These are phyloP conservation scores for Aquatica leii DNA, from an alignment of 2,888 invertebrate species.

Conservation along the genomic window DNA sequence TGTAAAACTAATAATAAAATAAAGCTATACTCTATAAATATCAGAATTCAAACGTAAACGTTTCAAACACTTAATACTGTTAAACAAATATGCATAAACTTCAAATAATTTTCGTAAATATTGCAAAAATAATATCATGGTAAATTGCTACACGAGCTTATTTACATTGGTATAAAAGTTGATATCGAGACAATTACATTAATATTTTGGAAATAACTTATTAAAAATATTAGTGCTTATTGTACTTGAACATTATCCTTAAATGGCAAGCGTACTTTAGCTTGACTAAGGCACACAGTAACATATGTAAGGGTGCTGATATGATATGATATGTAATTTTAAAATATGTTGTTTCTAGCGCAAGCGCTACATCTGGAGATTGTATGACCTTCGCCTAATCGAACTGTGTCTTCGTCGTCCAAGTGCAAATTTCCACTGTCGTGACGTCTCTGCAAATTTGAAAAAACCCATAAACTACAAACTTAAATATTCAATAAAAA, in stretches of 20 bases:
- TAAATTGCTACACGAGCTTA: neutral
- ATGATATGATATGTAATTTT: conserved; percentile 45
- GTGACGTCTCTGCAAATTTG: conserved; percentile 74
- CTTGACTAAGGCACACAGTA: conserved; percentile 40
- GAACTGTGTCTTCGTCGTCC: conserved; percentile 70
- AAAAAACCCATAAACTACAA: no score
- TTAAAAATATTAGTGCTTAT: conserved; percentile 15
- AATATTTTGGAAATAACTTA: conserved; percentile 13
- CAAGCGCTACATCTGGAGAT: conserved; percentile 75
- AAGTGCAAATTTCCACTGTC: conserved; percentile 73
- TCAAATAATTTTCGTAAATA: neutral
- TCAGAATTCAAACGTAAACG: neutral
- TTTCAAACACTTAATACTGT: conserved; percentile 12
- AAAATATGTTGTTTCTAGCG: conserved; percentile 37
- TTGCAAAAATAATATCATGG: conserved; percentile 5
- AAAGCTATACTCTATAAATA: conserved; percentile 12
- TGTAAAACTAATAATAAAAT: conserved; percentile 16
- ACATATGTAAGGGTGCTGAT: conserved; percentile 17
- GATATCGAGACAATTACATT: no score
- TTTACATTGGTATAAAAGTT: neutral
- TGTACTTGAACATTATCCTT: conserved; percentile 12
- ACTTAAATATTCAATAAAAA: no score
- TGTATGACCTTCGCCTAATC: conserved; percentile 73
- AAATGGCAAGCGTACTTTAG: conserved; percentile 9
- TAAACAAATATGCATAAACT: neutral